Evolutionary conservation across 2,888 invertebrate species (phyloP).

Genomic region (Cerastoderma edule): DNA sequence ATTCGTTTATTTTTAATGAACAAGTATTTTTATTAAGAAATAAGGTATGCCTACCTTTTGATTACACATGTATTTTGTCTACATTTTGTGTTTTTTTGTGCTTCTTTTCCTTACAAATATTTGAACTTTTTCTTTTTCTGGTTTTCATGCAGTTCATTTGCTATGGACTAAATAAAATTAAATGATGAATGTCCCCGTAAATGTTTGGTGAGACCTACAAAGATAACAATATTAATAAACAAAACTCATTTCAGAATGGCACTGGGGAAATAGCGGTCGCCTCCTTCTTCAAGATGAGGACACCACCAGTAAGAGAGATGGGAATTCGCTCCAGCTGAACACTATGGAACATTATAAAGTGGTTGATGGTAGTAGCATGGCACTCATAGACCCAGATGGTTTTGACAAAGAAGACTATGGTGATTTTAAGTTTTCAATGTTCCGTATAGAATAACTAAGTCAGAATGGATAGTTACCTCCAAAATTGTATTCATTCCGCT

Average conservation of each 20-base stretch:
- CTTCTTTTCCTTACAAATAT: no score
- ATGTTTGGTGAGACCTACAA: not conserved
- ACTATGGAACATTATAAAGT: slow-evolving; percentile 66
- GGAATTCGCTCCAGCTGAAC: slow-evolving; percentile 55
- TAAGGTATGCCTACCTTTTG: no score
- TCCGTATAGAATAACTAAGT: no score
- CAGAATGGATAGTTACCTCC: no score
- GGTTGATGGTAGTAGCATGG: slow-evolving; percentile 59
- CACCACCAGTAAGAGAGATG: slow-evolving; percentile 48
- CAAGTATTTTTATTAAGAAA: no score
- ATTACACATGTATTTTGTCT: no score
- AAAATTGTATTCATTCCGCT: no score
- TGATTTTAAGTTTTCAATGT: no score
- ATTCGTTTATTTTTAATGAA: no score
- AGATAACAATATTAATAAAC: not conserved
- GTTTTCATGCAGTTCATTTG: not conserved
- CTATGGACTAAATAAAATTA: not conserved
- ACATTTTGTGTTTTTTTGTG: no score
- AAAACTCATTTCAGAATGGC: slow-evolving; percentile 59
- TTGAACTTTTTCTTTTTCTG: not conserved
- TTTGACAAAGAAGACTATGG: slow-evolving; percentile 49
- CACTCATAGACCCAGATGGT: slow-evolving; percentile 49
- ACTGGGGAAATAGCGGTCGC: slow-evolving; percentile 57
- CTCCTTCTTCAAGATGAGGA: slow-evolving; percentile 57
- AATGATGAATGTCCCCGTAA: not conserved